These are phyloP conservation scores for Lucilia sericata DNA, from an alignment of 1,140 invertebrate genomes.

Conservation along the genomic window DNA sequence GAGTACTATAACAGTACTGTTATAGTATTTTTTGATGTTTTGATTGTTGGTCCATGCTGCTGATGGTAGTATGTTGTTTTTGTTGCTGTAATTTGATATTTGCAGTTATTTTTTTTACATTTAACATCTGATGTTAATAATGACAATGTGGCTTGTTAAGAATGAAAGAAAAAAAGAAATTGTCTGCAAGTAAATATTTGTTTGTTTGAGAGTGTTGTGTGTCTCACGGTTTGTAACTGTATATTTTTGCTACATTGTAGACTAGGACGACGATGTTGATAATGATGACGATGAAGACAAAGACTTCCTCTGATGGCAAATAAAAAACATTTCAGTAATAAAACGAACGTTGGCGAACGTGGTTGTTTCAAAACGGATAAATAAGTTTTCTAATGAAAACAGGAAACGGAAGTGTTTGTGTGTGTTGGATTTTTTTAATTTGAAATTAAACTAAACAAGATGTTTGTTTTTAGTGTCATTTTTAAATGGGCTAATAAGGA, in stretches of 20 bases:
- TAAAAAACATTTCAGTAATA: constrained; percentile 41
- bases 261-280: constrained; percentile 8
- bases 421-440: neutral
- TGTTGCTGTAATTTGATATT: neutral
- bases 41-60: constrained; percentile 36
- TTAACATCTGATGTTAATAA: constrained; percentile 38
- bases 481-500: neutral
- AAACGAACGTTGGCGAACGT: constrained; percentile 43
- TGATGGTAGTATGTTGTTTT: neutral
- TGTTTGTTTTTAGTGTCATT: neutral
- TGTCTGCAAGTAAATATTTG: neutral
- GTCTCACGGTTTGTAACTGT: neutral
- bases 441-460: neutral
- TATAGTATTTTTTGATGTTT: neutral
- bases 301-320: constrained; percentile 33
- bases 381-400: neutral
- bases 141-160: neutral
- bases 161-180: neutral
- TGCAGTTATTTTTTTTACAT: constrained; percentile 1
- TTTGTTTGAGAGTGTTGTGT: no score
- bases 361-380: constrained; percentile 36
- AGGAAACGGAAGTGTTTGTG: constrained; percentile 13
- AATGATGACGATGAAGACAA: constrained; percentile 34
- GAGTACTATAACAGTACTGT: neutral
- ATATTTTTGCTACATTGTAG: neutral